Percentiles rank a stretch among this genome's conserved stretches.
Evolutionary conservation across 2,888 invertebrate species (phyloP).

Genomic region (Malthinus seriepunctatus): DNA sequence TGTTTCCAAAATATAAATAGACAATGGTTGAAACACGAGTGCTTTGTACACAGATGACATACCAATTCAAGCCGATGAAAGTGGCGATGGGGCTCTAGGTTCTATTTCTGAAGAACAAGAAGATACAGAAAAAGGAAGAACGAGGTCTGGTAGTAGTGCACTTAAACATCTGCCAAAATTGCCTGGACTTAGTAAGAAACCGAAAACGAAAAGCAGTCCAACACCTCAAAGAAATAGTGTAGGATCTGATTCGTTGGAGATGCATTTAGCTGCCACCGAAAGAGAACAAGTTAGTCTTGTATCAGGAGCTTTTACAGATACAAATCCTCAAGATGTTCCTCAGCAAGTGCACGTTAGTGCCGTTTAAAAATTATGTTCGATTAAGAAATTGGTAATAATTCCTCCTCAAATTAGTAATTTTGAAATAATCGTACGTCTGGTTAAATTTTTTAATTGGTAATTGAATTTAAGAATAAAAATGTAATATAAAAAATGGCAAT

Average conservation of each 20-base stretch:
- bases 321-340: constrained; percentile 30
- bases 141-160: constrained; percentile 58
- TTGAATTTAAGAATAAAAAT: background rate
- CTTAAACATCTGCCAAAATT: constrained; percentile 66
- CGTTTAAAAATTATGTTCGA: constrained; percentile 38
- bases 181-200: constrained; percentile 68
- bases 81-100: constrained; percentile 64
- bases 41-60: constrained; percentile 74
- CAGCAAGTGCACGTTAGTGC: constrained; percentile 51
- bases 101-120: constrained; percentile 73
- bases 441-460: too few relatives aligned
- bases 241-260: constrained; percentile 28
- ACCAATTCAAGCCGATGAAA: constrained; percentile 78
- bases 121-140: constrained; percentile 54
- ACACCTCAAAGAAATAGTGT: constrained; percentile 45
- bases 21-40: constrained; percentile 19
- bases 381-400: constrained; percentile 9
- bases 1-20: constrained; percentile 17
- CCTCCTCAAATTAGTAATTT: background rate
- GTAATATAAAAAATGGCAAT: constrained; percentile 7
- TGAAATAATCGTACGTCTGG: background rate
- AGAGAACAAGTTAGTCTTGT: constrained; percentile 36
- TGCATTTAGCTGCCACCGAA: constrained; percentile 30
- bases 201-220: constrained; percentile 49
- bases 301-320: constrained; percentile 33